phyloP scores from a whole-genome alignment of 2,797 vertebrate genomes.

The Enteromius mattozi region DNA sequence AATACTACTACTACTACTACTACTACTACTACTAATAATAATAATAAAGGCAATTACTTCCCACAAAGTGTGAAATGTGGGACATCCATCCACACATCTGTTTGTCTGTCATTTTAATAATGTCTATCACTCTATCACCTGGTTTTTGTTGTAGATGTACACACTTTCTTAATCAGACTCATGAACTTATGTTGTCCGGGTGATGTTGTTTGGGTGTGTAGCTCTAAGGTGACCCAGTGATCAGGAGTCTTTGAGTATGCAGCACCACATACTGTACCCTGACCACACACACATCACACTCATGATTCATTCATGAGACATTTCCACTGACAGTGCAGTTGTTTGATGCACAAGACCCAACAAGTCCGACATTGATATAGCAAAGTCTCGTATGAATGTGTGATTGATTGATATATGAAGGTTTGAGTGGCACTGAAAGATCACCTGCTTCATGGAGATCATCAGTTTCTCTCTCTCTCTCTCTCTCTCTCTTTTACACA shows the following conservation, averaged over 20 bases:
- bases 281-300: slow-evolving; percentile 19
- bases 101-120: background rate
- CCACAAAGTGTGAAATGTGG: too few species aligned
- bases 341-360: slow-evolving; percentile 4
- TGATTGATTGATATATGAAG: slow-evolving; percentile 43
- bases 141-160: background rate
- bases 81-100: too few species aligned
- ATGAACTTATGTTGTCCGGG: background rate
- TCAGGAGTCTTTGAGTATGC: slow-evolving; percentile 15
- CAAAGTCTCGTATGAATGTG: slow-evolving; percentile 3
- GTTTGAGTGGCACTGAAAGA: slow-evolving; percentile 36
- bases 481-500: background rate
- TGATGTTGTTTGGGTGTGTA: background rate
- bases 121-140: background rate
- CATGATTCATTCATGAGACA: slow-evolving; percentile 38
- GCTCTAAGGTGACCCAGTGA: background rate
- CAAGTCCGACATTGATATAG: slow-evolving; percentile 20
- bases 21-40: too few species aligned
- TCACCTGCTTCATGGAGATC: slow-evolving; percentile 11
- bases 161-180: background rate
- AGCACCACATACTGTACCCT: background rate
- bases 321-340: slow-evolving; percentile 29
- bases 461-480: background rate
- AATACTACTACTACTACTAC: too few species aligned
- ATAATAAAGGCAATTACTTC: too few species aligned